Evolutionary conservation across 1,140 invertebrate species (phyloP), one percentile per base, ranked within the genome.

Genomic region (Dermatophagoides farinae): DNA sequence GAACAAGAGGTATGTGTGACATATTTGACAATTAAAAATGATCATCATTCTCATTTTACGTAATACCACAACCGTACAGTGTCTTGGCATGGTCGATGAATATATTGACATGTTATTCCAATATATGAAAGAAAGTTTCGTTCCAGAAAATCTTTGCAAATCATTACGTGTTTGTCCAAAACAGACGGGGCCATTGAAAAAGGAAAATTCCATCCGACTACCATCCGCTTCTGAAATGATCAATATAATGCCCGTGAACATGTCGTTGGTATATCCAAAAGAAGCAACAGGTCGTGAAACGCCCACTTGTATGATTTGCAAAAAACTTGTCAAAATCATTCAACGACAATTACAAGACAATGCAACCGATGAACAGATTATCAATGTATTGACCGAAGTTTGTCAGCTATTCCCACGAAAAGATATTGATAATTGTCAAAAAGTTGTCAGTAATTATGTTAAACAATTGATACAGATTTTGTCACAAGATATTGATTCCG

Each of bases 351-450:
- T 65, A 12, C 64, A 65, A 25, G 51, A 65, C 23, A 62, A 65
- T 38, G n/a, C 18, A 51, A 65, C 64, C 16, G 57, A 65, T 37
- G 43, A 65, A 20, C 39, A 25, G 9, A 65, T 65, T 57, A 25
- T 39, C 9, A 18, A 65, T 18, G 64, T 61, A 22, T 31, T 65
- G 6, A 52, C 66, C 37, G 18, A 57, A 43, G 64, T 65, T 51
- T 65, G 64, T 31, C 12, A 51, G 16, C 14, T 64, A 12, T 55
- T 57, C 16, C 55, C 63, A 0, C 18, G 20, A 12, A 62, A 43
- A 40, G 43, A 63, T 22, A n/a, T 22, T 37, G n/a, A 20, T n/a
- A 41, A 57, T 14, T 65, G 64, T 40, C 31, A 55, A 25, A 23
- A 25, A 14, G 41, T 65, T 20, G 58, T 65, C n/a, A 46, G 52